phyloP scores from a whole-genome alignment of 1,140 invertebrate species.

The Drosophila truncata region DNA sequence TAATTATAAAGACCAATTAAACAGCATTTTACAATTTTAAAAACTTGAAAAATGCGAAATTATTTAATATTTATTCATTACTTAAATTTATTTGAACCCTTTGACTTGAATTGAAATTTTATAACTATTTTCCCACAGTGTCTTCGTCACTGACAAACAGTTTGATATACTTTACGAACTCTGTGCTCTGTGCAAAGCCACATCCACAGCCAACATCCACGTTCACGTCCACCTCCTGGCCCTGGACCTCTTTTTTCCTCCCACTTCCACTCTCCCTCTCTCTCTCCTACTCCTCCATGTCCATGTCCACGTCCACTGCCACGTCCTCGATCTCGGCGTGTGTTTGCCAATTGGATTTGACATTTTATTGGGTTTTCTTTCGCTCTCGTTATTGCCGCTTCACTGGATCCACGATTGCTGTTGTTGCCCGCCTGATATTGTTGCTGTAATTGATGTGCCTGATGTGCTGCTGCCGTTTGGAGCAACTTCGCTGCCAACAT shows the following conservation, averaged over 20 bases:
- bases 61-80: background rate
- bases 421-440: constrained; percentile 30
- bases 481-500: constrained; percentile 66
- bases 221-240: constrained; percentile 22
- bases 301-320: constrained; percentile 10
- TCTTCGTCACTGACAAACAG: constrained; percentile 60
- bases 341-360: constrained; percentile 84
- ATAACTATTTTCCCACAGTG: background rate
- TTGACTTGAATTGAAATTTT: background rate
- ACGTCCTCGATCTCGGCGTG: constrained; percentile 35
- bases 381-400: constrained; percentile 77
- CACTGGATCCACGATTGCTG: constrained; percentile 54
- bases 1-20: background rate
- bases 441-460: constrained; percentile 66
- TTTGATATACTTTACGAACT: constrained; percentile 79
- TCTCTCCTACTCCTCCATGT: background rate
- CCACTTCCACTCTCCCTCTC: background rate
- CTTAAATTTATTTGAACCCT: background rate
- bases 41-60: background rate
- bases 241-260: constrained; percentile 7
- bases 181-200: constrained; percentile 48
- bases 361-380: constrained; percentile 82
- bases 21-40: background rate
- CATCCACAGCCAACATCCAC: constrained; percentile 18
- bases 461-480: constrained; percentile 61